phyloP scores from a whole-genome alignment of 2,888 invertebrate species.

The Digitonthophagus gazella region DNA sequence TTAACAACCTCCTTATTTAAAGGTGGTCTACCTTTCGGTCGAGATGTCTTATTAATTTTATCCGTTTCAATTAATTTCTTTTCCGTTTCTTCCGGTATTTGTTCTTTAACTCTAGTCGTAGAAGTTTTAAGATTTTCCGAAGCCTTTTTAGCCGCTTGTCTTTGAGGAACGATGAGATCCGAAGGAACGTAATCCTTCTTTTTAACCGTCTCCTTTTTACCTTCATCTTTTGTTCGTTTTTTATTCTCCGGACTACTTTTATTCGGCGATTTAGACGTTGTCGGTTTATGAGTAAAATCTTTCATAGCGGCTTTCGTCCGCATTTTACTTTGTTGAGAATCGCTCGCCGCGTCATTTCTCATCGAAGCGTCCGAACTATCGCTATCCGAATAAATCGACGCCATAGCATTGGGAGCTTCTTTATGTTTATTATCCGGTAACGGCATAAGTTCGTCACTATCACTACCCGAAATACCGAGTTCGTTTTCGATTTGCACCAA shows the following conservation, averaged over 20 bases:
- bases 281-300: constrained; percentile 64
- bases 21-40: constrained; percentile 38
- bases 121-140: constrained; percentile 80
- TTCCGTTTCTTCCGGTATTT: constrained; percentile 19
- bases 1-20: constrained; percentile 26
- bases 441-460: constrained; percentile 77
- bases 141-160: constrained; percentile 89
- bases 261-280: constrained; percentile 39
- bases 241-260: constrained; percentile 43
- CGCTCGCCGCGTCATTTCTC: constrained; percentile 61
- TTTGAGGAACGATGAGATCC: constrained; percentile 83
- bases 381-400: constrained; percentile 82
- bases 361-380: constrained; percentile 62
- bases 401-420: constrained; percentile 54
- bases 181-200: constrained; percentile 63
- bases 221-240: constrained; percentile 38
- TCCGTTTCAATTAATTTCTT: constrained; percentile 31
- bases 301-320: constrained; percentile 84
- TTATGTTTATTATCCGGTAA: constrained; percentile 55
- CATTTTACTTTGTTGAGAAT: constrained; percentile 66
- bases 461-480: constrained; percentile 60
- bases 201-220: constrained; percentile 40
- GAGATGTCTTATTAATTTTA: constrained; percentile 24
- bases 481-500: constrained; percentile 74
- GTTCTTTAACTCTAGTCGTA: constrained; percentile 48